Percentiles rank a stretch among this genome's conserved stretches.
phyloP scores from a whole-genome alignment of 92 coral and sea anemone genomes.

The Heteractis magnifica region DNA sequence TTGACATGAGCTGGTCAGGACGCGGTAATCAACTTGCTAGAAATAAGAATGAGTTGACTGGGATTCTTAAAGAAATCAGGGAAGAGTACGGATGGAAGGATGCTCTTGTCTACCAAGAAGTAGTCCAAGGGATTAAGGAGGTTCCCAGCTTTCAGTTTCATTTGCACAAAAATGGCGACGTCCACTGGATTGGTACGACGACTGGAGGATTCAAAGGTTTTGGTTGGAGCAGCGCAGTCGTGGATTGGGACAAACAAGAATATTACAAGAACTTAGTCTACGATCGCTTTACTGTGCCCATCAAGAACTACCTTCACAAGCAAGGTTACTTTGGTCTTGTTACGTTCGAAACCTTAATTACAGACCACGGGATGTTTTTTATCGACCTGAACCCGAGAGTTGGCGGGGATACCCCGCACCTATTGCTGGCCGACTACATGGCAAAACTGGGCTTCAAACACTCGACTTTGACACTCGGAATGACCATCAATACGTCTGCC shows the following conservation, averaged over 20 bases:
- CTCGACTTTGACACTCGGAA: constrained; percentile 27
- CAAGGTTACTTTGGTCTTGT: constrained; percentile 64
- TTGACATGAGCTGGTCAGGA: constrained; percentile 50
- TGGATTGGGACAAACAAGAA: constrained; percentile 62
- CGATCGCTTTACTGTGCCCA: constrained; percentile 48
- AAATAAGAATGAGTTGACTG: constrained; percentile 37
- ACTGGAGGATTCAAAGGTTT: constrained; percentile 39
- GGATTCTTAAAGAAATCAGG: constrained; percentile 34
- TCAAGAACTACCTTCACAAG: constrained; percentile 53
- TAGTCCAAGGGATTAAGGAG: constrained; percentile 37
- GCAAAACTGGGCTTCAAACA: constrained; percentile 44
- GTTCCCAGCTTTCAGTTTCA: constrained; percentile 58
- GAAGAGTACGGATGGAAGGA: constrained; percentile 41
- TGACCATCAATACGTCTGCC: constrained; percentile 10
- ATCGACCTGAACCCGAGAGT: constrained; percentile 47
- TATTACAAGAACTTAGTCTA: constrained; percentile 38
- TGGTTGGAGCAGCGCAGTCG: constrained; percentile 34
- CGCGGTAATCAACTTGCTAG: constrained; percentile 45
- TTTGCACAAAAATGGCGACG: constrained; percentile 47
- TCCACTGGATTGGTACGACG: constrained; percentile 54
- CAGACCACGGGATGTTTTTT: constrained; percentile 43
- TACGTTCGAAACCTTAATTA: constrained; percentile 47
- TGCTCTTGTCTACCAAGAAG: constrained; percentile 23
- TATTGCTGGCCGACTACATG: constrained; percentile 42
- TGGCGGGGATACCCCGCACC: constrained; percentile 43